Conservation (phyloP, 2,113 vertebrate genomes). For the Lota lota region DNA sequence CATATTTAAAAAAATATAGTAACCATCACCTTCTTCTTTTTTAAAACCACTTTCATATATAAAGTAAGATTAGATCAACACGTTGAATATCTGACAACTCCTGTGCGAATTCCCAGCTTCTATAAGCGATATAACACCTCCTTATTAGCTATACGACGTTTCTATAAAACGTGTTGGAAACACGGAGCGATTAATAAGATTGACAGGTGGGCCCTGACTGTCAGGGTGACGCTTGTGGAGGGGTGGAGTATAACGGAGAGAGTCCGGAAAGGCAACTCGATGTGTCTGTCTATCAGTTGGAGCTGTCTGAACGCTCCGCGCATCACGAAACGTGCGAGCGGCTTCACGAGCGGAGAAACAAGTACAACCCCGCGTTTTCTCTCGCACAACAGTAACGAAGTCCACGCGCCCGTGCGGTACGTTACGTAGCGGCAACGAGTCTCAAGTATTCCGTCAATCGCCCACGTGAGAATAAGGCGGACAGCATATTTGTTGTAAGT, state of each 20-base stretch:
- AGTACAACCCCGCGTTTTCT: conserved; percentile 69
- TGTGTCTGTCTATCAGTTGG: conserved; percentile 99
- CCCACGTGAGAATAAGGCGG: too few relatives aligned
- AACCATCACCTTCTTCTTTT: too few relatives aligned
- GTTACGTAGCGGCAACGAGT: conserved; percentile 24
- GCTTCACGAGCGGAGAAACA: conserved; percentile 72
- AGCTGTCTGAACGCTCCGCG: conserved; percentile 93
- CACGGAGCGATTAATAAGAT: conserved; percentile 93
- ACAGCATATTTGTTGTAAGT: too few relatives aligned
- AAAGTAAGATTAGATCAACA: too few relatives aligned
- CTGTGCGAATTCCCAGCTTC: too few relatives aligned
- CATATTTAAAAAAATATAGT: too few relatives aligned
- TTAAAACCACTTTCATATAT: too few relatives aligned
- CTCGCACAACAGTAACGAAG: conserved; percentile 57
- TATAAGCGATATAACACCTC: too few relatives aligned
- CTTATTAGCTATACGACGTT: not conserved
- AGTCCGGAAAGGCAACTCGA: conserved; percentile 96
- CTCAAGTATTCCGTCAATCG: conserved; percentile 44
- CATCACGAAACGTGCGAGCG: conserved; percentile 85
- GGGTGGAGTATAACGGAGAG: conserved; percentile 93
- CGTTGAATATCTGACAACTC: too few relatives aligned
- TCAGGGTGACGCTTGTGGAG: conserved; percentile 97
- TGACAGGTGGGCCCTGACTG: conserved; percentile 98
- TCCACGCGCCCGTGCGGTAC: not conserved
- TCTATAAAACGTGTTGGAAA: not conserved